These are phyloP conservation scores for Amazona vittata DNA, from an alignment of 2,113 vertebrate genomes.

Conservation along the genomic window DNA sequence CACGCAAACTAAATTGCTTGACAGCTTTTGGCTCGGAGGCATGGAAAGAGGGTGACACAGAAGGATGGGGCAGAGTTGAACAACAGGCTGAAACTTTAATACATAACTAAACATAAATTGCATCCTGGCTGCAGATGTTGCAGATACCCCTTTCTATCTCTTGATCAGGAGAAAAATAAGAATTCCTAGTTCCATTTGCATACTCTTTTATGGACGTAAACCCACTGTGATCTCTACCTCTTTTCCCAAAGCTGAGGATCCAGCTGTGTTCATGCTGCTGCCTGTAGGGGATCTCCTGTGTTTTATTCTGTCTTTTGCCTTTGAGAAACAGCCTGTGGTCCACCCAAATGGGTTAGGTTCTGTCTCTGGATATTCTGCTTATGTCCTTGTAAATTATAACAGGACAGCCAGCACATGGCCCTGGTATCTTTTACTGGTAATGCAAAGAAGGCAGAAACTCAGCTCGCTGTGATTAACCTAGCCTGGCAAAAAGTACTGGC, in stretches of 20 bases:
- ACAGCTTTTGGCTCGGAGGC: neutral
- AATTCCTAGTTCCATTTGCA: neutral
- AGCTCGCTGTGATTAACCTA: neutral
- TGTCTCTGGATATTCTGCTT: neutral
- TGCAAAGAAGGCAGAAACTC: neutral
- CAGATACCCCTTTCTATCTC: neutral
- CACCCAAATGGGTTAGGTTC: neutral
- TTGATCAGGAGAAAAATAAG: neutral
- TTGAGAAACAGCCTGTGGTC: neutral
- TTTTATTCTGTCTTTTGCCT: neutral
- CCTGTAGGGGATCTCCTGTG: neutral
- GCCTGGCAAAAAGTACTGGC: neutral
- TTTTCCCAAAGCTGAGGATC: neutral
- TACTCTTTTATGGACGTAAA: neutral
- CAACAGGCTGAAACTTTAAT: neutral
- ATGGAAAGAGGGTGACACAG: neutral
- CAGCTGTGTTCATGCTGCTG: neutral
- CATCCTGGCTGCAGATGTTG: neutral
- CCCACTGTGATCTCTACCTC: neutral
- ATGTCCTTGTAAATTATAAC: neutral
- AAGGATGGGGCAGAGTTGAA: neutral
- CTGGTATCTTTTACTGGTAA: neutral
- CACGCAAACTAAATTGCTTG: neutral
- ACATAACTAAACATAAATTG: neutral
- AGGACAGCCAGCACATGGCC: neutral